Conservation (phyloP, 1,140 invertebrate genomes). For the Bursaphelenchus mucronatus region DNA sequence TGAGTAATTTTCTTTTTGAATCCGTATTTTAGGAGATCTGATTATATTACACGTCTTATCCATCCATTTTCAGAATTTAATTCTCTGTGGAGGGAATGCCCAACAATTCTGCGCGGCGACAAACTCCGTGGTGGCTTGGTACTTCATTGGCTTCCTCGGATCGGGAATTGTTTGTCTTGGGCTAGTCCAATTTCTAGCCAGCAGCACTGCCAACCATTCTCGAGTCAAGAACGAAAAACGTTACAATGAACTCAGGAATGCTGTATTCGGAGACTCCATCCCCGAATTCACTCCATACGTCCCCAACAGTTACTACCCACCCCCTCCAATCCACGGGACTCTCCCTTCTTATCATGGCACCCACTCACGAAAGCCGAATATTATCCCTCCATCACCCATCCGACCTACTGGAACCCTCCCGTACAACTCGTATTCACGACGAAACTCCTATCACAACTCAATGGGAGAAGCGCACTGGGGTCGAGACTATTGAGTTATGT, state of each 20-base stretch:
- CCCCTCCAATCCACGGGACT: not conserved
- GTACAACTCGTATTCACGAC: conserved; percentile 11
- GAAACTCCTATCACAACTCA: conserved; percentile 45
- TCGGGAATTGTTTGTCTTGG: conserved; percentile 43
- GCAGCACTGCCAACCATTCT: conserved; percentile 86
- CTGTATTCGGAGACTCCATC: conserved; percentile 27
- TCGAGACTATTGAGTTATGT: conserved; percentile 23
- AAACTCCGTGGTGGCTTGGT: conserved; percentile 51
- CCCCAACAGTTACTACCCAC: conserved; percentile 14
- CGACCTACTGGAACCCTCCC: conserved; percentile 11
- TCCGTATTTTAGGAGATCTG: too few species aligned
- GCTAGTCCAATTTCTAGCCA: conserved; percentile 82
- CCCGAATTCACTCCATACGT: conserved; percentile 2
- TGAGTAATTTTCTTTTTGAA: conserved; percentile 33
- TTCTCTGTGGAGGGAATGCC: conserved; percentile 49
- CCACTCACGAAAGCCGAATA: not conserved
- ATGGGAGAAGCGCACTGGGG: conserved; percentile 25
- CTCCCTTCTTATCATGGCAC: conserved; percentile 9
- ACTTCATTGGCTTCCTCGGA: conserved; percentile 49
- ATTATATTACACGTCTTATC: conserved; percentile 12
- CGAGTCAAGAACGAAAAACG: conserved; percentile 63
- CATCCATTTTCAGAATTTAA: conserved; percentile 41
- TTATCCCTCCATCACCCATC: conserved; percentile 1
- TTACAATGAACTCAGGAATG: conserved; percentile 36
- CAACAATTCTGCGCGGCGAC: conserved; percentile 55